phyloP scores from a whole-genome alignment of 2,888 invertebrate species.

The Dicyrtomina minuta region DNA sequence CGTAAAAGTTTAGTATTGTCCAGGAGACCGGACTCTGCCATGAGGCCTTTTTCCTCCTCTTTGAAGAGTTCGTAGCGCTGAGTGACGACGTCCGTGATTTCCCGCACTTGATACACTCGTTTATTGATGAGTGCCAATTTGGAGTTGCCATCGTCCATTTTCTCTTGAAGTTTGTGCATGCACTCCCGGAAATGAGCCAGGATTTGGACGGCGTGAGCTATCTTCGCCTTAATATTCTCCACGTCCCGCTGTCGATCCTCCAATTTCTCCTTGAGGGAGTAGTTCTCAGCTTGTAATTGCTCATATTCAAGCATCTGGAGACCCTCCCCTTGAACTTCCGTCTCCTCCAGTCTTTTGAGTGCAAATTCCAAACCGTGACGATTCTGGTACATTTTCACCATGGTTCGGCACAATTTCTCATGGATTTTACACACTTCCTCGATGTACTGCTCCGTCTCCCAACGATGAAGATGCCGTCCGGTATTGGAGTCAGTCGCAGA shows the following conservation, averaged over 20 bases:
- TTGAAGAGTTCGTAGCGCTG: conserved; percentile 21
- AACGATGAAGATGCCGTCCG: conserved; percentile 19
- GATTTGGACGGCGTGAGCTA: conserved; percentile 39
- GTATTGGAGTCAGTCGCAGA: conserved; percentile 33
- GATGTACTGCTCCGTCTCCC: conserved; percentile 36
- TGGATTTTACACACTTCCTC: conserved; percentile 35
- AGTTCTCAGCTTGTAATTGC: conserved; percentile 40
- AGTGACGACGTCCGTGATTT: conserved; percentile 20
- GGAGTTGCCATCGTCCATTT: conserved; percentile 21
- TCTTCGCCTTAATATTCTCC: conserved; percentile 38
- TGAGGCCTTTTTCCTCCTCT: conserved; percentile 21
- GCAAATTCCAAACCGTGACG: conserved; percentile 35
- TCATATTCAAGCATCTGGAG: conserved; percentile 41
- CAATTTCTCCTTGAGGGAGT: conserved; percentile 33
- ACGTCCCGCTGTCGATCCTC: conserved; percentile 34
- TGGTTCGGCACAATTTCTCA: conserved; percentile 25
- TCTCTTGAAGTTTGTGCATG: conserved; percentile 27
- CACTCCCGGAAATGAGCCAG: conserved; percentile 39
- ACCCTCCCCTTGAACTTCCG: conserved; percentile 41
- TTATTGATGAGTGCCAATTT: conserved; percentile 30
- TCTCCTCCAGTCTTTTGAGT: conserved; percentile 29
- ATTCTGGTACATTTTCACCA: conserved; percentile 33
- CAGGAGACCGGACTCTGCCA: conserved; percentile 37
- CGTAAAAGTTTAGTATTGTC: conserved; percentile 36
- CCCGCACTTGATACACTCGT: conserved; percentile 28